Conservation (phyloP, 2,113 vertebrate species). For the Pelecanoides urinatrix region DNA sequence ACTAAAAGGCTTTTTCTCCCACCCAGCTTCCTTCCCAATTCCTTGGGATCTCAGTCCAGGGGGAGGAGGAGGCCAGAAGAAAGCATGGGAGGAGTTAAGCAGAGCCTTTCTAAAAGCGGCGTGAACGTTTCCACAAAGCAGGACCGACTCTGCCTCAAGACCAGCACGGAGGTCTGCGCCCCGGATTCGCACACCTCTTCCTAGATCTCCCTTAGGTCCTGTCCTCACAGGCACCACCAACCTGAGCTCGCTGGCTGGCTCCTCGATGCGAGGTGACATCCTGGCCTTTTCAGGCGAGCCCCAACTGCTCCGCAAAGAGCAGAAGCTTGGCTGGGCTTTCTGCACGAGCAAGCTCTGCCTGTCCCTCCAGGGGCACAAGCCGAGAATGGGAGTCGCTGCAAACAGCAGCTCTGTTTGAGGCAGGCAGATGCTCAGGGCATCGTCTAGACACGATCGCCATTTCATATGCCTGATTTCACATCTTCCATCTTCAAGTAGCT, state of each 20-base stretch:
- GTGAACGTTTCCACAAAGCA: neutral
- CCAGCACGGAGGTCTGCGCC: rapidly evolving
- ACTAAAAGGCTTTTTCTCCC: neutral
- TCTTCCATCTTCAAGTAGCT: neutral
- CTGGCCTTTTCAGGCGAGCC: neutral
- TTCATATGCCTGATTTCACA: neutral
- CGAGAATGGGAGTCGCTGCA: neutral
- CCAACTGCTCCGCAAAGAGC: neutral
- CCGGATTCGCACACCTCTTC: rapidly evolving
- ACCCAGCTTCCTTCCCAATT: neutral
- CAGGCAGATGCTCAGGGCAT: neutral
- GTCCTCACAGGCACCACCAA: neutral
- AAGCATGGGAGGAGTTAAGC: neutral
- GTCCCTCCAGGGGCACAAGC: neutral
- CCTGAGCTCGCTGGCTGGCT: neutral
- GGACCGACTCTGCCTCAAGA: neutral
- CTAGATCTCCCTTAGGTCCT: neutral
- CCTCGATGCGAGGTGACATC: neutral
- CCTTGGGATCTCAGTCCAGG: neutral
- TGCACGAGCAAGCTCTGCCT: neutral
- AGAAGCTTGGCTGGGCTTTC: neutral
- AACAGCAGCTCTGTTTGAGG: neutral
- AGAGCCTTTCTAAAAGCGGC: neutral
- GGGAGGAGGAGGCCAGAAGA: neutral
- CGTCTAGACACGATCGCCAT: neutral